Percentiles rank a stretch among this genome's conserved stretches.
Conservation (phyloP, 2,113 vertebrate genomes). For the Pluvialis apricaria region DNA sequence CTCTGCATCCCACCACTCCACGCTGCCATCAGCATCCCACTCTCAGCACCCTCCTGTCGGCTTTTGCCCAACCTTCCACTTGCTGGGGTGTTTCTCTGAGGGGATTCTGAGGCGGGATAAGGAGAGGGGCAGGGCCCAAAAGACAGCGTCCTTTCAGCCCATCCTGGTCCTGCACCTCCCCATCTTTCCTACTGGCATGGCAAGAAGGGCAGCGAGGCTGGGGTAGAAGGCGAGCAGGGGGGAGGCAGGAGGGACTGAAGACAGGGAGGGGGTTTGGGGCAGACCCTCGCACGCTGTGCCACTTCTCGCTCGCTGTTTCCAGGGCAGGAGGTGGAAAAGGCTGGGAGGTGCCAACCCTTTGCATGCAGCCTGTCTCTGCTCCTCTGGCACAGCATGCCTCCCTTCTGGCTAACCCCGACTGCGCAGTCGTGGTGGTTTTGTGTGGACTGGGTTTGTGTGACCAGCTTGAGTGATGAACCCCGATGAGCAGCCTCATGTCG, state of each 20-base stretch:
- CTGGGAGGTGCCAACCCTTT: not conserved
- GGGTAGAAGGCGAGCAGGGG: rapidly evolving
- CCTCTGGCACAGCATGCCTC: rapidly evolving
- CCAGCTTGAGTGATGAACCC: rapidly evolving
- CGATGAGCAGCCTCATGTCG: rapidly evolving
- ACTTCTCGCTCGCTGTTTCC: not conserved
- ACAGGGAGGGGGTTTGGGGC: not conserved
- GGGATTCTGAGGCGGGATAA: not conserved
- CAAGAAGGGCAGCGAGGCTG: not conserved
- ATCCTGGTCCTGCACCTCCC: not conserved
- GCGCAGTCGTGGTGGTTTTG: not conserved
- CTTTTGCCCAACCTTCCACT: not conserved
- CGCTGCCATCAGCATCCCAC: not conserved
- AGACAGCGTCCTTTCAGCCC: not conserved
- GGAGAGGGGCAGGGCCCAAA: not conserved
- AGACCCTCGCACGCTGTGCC: not conserved
- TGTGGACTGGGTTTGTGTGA: conserved; percentile 24
- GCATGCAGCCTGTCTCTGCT: not conserved
- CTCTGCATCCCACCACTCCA: not conserved
- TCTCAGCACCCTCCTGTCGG: not conserved
- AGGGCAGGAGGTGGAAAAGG: not conserved
- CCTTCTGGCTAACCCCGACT: not conserved
- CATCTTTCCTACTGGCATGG: not conserved
- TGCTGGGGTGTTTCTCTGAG: not conserved
- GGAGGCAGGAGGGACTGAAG: not conserved